Evolutionary conservation across 2,113 vertebrate genomes (phyloP), one percentile per base, ranked within the genome.

Genomic region (Rynchops niger): DNA sequence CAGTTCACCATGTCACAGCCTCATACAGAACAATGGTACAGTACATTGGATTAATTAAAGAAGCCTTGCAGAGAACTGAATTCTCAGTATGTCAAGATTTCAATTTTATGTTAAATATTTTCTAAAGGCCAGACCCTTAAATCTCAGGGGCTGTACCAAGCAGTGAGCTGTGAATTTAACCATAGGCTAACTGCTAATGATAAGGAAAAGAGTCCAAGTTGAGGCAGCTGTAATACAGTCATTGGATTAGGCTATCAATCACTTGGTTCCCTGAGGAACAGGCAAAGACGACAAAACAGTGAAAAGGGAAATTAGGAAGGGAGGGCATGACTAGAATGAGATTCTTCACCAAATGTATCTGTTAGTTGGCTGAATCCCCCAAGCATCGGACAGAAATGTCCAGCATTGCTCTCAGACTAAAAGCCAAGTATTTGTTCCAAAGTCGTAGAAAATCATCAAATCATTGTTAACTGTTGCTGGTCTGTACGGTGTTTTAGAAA

Each of bases 61-160:
- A 98, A 98, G 96, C 65, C 98, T 98, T 95, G 95, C 98, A 97
- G 98, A 98, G 98, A 98, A 98, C 98, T 95, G 97, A 98, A 98
- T 98, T 98, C 98, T 98, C 98, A 97, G 98, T 96, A 95, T 98
- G 99, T 99, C 98, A 99, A 98, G 98, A 99, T 99, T 99, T 99
- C 98, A 99, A 98, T 98, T 98, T 99, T 98, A 98, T 99, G 98
- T 99, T 99, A 99, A 99, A 99, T 99, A 99, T 99, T 99, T 99
- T 99, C 98, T 98, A 98, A 99, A 99, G 99, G 98, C 98, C 98
- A 99, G 98, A 97, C 97, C 98, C 98, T 99, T 98, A 99, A 99
- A 99, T 99, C 99, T 99, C 98, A 98, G 98, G 99, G 98, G 98
- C 98, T 98, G 98, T 97, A 98, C 98, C 98, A 98, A 98, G 98